Percentiles rank a stretch among this genome's conserved stretches.
Conservation (phyloP, 2,113 vertebrate species). For the Ardeotis arabs region DNA sequence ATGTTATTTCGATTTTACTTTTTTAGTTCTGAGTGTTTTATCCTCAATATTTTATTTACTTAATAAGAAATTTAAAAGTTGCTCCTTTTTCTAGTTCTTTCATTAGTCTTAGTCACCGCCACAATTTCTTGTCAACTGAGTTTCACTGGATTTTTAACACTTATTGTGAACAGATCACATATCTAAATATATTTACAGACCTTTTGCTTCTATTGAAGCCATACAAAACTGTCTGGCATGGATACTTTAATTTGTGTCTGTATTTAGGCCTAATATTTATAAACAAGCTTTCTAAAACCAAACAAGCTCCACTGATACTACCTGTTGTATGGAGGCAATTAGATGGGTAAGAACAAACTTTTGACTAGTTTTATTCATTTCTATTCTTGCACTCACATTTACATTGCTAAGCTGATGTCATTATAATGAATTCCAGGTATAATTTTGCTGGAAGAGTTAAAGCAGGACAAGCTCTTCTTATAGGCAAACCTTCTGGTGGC, state of each 20-base stretch:
- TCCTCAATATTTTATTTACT: background rate
- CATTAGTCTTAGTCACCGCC: background rate
- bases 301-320: background rate
- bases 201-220: background rate
- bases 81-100: background rate
- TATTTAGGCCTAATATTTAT: background rate
- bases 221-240: background rate
- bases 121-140: background rate
- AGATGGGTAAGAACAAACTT: background rate
- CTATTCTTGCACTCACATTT: background rate
- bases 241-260: background rate
- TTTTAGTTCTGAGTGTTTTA: background rate
- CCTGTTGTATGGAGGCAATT: background rate
- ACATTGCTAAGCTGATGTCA: background rate
- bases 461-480: background rate
- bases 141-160: background rate
- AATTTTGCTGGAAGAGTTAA: background rate
- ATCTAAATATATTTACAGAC: background rate
- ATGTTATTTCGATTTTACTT: background rate
- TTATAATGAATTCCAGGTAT: background rate
- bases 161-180: background rate
- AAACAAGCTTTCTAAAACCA: background rate
- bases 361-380: background rate
- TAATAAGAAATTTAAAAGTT: background rate
- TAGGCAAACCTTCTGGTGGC: background rate